A percentile compares a stretch with the other conserved stretches of the same genome.
Conservation (phyloP, 92 coral and sea anemone species). For the Phymanthus crucifer region DNA sequence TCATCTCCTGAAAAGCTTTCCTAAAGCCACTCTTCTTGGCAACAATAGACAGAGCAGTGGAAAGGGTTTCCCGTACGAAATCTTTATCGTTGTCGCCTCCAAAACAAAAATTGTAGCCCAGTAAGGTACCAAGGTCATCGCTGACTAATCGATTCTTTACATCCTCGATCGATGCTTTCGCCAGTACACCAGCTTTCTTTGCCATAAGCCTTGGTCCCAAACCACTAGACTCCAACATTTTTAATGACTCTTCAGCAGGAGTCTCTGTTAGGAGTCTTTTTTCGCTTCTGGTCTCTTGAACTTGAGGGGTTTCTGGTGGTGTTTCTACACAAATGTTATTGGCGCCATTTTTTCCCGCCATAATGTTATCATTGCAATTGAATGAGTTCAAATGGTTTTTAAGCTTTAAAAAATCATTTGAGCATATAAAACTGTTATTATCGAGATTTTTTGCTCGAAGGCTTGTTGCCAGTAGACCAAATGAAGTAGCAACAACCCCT, state of each 20-base stretch:
- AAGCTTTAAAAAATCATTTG: neutral
- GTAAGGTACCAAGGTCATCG: neutral
- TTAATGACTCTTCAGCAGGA: neutral
- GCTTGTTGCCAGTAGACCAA: neutral
- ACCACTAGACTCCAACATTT: neutral
- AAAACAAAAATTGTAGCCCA: neutral
- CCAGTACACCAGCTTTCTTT: neutral
- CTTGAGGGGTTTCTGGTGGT: neutral
- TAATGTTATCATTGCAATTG: neutral
- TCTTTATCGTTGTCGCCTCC: neutral
- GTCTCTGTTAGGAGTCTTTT: neutral
- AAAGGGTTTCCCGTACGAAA: neutral
- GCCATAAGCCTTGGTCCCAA: neutral
- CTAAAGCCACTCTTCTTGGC: neutral
- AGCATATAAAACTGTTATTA: neutral
- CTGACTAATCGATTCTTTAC: neutral
- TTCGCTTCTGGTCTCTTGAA: neutral
- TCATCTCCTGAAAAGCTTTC: neutral
- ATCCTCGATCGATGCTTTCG: neutral
- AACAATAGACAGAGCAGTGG: neutral
- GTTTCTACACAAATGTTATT: neutral
- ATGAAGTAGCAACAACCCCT: neutral
- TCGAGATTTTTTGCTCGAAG: neutral
- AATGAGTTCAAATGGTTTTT: neutral
- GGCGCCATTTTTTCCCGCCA: slow-evolving; percentile 11